These are phyloP conservation scores for Eudyptes chrysolophus DNA, from an alignment of 2,113 vertebrate species.

Conservation along the genomic window DNA sequence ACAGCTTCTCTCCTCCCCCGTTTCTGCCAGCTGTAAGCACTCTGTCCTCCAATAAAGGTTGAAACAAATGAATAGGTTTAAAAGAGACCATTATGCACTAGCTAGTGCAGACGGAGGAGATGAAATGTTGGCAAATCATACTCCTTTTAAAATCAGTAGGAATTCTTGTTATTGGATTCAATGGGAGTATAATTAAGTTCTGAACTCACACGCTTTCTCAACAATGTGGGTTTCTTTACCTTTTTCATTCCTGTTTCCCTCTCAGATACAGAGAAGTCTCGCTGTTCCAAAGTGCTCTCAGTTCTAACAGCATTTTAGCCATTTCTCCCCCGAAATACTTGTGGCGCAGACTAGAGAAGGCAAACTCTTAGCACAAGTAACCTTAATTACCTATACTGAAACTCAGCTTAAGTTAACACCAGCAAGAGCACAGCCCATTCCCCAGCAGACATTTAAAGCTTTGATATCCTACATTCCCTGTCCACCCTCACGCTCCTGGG, in stretches of 20 bases:
- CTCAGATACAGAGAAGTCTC: not conserved
- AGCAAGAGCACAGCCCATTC: not conserved
- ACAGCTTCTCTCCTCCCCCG: not conserved
- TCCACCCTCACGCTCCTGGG: not conserved
- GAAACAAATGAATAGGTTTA: conserved; percentile 48
- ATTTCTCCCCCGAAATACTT: not conserved
- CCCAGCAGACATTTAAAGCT: not conserved
- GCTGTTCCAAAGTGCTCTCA: not conserved
- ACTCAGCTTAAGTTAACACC: not conserved
- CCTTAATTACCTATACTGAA: not conserved
- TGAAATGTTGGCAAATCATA: conserved; percentile 35
- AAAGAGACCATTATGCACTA: conserved; percentile 18
- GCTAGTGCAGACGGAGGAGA: not conserved
- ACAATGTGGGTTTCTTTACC: not conserved
- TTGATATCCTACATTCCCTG: rapidly evolving
- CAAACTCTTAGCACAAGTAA: not conserved
- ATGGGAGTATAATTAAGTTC: conserved; percentile 25
- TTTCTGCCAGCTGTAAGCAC: conserved; percentile 27
- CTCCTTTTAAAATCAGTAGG: conserved; percentile 44
- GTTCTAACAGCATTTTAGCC: not conserved
- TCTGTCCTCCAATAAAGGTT: conserved; percentile 24
- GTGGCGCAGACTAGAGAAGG: not conserved
- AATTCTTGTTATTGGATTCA: conserved; percentile 40
- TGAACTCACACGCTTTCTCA: not conserved
- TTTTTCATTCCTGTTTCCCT: not conserved